Base-by-base conservation (phyloP, 2,113 vertebrate genomes). In the Psilopogon haemacephalus region DNA sequence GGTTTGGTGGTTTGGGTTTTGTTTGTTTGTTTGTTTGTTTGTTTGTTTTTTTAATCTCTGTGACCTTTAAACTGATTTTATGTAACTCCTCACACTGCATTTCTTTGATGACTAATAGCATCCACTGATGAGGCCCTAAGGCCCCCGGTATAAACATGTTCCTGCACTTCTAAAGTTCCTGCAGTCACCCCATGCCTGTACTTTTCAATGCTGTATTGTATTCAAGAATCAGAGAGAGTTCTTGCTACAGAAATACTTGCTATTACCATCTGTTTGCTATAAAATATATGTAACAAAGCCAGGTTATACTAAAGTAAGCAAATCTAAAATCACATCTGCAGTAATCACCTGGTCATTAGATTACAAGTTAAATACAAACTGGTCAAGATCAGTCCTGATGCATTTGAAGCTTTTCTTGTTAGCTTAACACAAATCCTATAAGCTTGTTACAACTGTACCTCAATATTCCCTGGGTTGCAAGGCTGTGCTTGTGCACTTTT, bases 361-460 rank as follows among this genome's bases (percentile, higher is more conserved):
- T 83, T 73, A 90, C 64, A 93, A 88, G 52, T 11, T 77, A 55
- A 80, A 73, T 27, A 62, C 37, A 76, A 72, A 54, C 17, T 56
- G n/a, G n/a, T 83, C 60, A 63, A 74, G 52, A 73, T 12, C 71
- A 59, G 64, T 60, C 38, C 56, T 13, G 23, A 35, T 10, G 19
- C 2, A 0, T 67, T 63, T 70, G 72, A 93, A 90, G 33, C 23
- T 69, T 88, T 8, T 68, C 62, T 46, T 89, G 70, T 88, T 70
- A 88, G 69, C 75, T 92, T 71, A 78, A 63, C 60, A 84, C 40
- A 88, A 88, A 92, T 81, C 84, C 62, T 71, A 7, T 84, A 78
- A 92, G 37, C 58, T 62, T 52, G 73, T 92, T 88, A 81, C 84
- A 90, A 40, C 20, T 38, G 42, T 55, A 72, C 73, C 84, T 92